A percentile compares a stretch with the other conserved stretches of the same genome.
These are phyloP conservation scores for Hydraecia micacea DNA, from an alignment of 2,888 invertebrate species.

Conservation along the genomic window DNA sequence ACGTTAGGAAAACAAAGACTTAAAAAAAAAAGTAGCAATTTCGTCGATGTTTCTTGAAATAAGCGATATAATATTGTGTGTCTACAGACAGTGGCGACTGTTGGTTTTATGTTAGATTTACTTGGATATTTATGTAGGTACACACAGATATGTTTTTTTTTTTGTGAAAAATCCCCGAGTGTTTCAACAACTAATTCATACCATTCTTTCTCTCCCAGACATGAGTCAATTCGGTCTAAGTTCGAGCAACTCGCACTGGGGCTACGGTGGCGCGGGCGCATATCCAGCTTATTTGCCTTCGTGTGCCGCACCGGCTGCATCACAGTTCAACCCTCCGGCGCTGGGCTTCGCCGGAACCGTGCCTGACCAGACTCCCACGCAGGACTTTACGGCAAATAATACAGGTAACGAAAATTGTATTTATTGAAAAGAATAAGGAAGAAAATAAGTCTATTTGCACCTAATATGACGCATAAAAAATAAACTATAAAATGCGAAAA, in stretches of 20 bases:
- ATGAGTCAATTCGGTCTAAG: conserved; percentile 96
- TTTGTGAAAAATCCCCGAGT: neutral
- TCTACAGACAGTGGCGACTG: neutral
- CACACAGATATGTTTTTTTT: too few species aligned
- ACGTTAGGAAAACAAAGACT: too few species aligned
- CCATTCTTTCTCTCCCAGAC: conserved; percentile 87
- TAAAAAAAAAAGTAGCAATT: too few species aligned
- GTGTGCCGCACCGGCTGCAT: conserved; percentile 93
- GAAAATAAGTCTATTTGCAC: neutral
- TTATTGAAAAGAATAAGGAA: neutral
- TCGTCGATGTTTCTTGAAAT: too few species aligned
- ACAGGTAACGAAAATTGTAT: conserved; percentile 80
- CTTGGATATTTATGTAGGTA: too few species aligned
- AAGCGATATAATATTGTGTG: too few species aligned
- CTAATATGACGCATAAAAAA: neutral
- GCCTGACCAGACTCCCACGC: conserved; percentile 91
- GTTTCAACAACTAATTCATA: neutral
- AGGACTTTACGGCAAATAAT: conserved; percentile 91
- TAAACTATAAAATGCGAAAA: neutral
- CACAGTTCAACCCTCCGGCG: conserved; percentile 94
- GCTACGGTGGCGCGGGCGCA: conserved; percentile 95
- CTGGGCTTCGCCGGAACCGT: conserved; percentile 93
- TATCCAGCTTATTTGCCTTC: conserved; percentile 96
- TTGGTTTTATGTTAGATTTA: too few species aligned
- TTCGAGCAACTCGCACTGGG: conserved; percentile 96